phyloP scores from a whole-genome alignment of 2,888 invertebrate genomes.

The Toxonevra muliebris region DNA sequence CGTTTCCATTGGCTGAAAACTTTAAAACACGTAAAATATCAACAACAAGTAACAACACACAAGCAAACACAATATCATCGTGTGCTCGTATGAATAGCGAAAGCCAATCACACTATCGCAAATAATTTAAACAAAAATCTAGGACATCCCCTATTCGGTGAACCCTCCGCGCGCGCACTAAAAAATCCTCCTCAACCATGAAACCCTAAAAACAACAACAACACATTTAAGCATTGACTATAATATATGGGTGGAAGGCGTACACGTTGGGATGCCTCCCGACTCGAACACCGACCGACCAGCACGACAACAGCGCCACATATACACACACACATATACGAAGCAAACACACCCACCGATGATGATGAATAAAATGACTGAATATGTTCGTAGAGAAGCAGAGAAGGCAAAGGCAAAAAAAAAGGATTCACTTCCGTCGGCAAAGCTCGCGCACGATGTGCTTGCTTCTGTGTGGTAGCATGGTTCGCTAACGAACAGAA shows the following conservation, averaged over 20 bases:
- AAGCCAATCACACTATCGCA: constrained; percentile 66
- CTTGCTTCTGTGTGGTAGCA: constrained; percentile 18
- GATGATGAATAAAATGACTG: constrained; percentile 11
- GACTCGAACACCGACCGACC: constrained; percentile 44
- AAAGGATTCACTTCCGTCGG: constrained; percentile 52
- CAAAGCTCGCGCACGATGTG: constrained; percentile 44
- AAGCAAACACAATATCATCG: constrained; percentile 14
- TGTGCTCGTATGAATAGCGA: constrained; percentile 38
- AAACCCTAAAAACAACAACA: constrained; percentile 40
- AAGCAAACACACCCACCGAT: constrained; percentile 39
- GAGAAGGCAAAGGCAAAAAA: constrained; percentile 14
- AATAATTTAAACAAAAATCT: constrained; percentile 63
- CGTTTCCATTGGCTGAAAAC: constrained; percentile 52
- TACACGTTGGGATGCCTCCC: constrained; percentile 43
- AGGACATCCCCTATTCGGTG: constrained; percentile 55
- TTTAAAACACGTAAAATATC: constrained; percentile 26
- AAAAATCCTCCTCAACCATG: constrained; percentile 45
- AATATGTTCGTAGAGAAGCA: no score
- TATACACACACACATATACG: constrained; percentile 31
- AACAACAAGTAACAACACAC: constrained; percentile 37
- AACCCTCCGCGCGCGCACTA: constrained; percentile 52
- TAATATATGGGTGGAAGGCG: constrained; percentile 47
- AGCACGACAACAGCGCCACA: constrained; percentile 34
- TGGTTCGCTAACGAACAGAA: constrained; percentile 39
- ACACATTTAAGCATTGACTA: constrained; percentile 38